Evolutionary conservation across 2,113 vertebrate species (phyloP).

Genomic region (Paracanthobrama guichenoti): DNA sequence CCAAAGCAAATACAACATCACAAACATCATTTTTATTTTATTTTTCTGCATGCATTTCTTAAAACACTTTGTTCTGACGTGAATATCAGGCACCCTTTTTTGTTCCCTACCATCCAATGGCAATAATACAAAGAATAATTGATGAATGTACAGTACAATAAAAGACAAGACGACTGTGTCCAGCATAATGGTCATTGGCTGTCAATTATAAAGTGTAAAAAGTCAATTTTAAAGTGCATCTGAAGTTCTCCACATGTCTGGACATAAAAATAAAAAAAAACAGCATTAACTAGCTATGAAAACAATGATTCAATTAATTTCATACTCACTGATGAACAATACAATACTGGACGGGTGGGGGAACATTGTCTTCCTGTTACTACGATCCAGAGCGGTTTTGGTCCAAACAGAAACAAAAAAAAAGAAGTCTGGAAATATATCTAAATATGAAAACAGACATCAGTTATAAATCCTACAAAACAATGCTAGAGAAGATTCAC

Average conservation of each 20-base stretch:
- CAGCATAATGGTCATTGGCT: neutral
- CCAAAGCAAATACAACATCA: neutral
- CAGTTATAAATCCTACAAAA: neutral
- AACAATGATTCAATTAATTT: neutral
- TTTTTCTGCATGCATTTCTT: conserved; percentile 30
- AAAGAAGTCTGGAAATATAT: neutral
- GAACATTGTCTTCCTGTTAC: neutral
- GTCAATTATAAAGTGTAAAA: conserved; percentile 3
- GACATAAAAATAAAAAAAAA: neutral
- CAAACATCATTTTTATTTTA: neutral
- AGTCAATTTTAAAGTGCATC: conserved; percentile 19
- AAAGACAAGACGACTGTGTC: neutral
- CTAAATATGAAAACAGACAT: neutral
- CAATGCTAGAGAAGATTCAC: neutral
- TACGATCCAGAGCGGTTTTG: neutral
- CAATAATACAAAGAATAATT: neutral
- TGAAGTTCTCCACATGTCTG: neutral
- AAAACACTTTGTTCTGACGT: neutral
- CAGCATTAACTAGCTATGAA: too few species aligned
- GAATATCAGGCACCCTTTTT: neutral
- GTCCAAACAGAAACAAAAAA: too few species aligned
- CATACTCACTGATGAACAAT: neutral
- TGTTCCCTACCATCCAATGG: neutral
- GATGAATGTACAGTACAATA: neutral
- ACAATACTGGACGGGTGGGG: neutral